Percentiles rank a stretch among this genome's conserved stretches.
Evolutionary conservation across 2,797 vertebrate genomes (phyloP).

Genomic region (Lepilemur septentrionalis): DNA sequence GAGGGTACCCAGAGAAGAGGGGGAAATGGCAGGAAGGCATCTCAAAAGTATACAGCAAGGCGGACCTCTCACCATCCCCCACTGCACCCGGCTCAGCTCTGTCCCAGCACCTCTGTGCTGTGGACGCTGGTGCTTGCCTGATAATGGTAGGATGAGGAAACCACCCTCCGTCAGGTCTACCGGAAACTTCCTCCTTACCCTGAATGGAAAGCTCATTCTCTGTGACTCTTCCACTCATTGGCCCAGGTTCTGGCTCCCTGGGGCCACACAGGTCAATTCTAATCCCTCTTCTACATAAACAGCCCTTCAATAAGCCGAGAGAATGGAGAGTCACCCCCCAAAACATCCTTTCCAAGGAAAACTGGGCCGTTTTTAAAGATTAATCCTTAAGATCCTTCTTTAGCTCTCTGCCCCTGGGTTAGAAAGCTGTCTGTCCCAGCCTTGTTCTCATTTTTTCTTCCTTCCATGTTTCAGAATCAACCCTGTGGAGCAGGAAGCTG

Average conservation of each 20-base stretch:
- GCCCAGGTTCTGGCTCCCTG: not conserved
- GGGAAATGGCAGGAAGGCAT: not conserved
- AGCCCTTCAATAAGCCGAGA: not conserved
- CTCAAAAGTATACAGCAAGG: not conserved
- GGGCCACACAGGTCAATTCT: not conserved
- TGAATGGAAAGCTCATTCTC: not conserved
- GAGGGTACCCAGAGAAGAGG: not conserved
- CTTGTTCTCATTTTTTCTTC: not conserved
- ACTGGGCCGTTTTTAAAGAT: not conserved
- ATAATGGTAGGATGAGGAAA: not conserved
- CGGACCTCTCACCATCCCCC: not conserved
- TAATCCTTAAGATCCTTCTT: not conserved
- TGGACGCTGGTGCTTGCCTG: not conserved
- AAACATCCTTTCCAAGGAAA: not conserved
- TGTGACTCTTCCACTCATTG: not conserved
- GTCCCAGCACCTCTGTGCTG: accelerated
- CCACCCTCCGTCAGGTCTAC: not conserved
- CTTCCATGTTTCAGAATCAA: not conserved
- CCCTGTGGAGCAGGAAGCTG: accelerated
- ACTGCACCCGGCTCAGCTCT: not conserved
- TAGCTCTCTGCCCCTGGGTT: not conserved
- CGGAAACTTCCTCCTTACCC: not conserved
- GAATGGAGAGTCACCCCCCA: not conserved
- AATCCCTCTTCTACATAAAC: not conserved
- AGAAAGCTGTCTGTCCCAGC: not conserved